A percentile compares a stretch with the other conserved stretches of the same genome.
Conservation (phyloP, 2,797 vertebrate species). For the Thamnophis elegans region DNA sequence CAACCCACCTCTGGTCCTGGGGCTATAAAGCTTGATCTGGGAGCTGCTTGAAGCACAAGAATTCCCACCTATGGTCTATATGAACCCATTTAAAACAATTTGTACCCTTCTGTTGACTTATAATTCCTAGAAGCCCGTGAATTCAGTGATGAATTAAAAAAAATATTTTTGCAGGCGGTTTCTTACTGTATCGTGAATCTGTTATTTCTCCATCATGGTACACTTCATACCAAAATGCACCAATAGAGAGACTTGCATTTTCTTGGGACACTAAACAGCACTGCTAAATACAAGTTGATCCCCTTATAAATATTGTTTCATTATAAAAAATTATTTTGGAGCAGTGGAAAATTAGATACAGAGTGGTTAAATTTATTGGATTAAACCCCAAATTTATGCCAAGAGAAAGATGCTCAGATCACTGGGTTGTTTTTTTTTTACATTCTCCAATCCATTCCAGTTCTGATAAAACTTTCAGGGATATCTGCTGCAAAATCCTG, state of each 20-base stretch:
- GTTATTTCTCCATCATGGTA: not conserved
- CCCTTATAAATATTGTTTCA: not conserved
- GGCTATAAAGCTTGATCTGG: not conserved
- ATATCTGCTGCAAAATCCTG: not conserved
- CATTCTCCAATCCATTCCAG: not conserved
- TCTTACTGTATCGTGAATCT: not conserved
- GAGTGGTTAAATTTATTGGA: not conserved
- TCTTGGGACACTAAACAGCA: not conserved
- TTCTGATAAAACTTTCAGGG: not conserved
- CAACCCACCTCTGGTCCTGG: not conserved
- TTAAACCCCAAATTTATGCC: not conserved
- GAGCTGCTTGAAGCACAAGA: not conserved
- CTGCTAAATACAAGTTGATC: not conserved
- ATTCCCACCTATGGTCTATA: not conserved
- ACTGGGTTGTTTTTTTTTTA: not conserved
- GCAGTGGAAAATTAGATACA: not conserved
- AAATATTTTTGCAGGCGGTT: not conserved
- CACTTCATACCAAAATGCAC: not conserved
- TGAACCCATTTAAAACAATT: not conserved
- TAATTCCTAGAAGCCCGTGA: not conserved
- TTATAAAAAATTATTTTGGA: not conserved
- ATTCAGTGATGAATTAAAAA: not conserved
- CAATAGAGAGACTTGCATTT: not conserved
- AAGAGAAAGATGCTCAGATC: not conserved
- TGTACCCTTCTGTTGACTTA: not conserved